Conservation (phyloP, 1,140 invertebrate species). For the Oryzaephilus surinamensis region DNA sequence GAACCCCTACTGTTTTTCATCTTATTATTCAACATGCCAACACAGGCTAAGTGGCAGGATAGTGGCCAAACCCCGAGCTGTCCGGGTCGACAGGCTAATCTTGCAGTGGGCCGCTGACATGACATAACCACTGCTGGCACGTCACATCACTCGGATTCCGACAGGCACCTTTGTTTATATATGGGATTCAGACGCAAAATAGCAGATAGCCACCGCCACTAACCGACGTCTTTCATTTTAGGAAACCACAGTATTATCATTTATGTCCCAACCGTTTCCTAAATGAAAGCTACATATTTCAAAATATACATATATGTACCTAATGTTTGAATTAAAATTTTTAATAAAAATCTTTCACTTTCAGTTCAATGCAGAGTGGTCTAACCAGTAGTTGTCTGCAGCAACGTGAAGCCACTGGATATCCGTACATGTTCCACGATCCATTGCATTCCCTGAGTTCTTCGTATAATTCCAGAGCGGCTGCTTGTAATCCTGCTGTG, state of each 20-base stretch:
- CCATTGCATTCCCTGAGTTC: constrained; percentile 68
- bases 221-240: no score
- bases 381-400: constrained; percentile 80
- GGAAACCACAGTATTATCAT: no score
- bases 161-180: constrained; percentile 20
- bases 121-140: constrained; percentile 23
- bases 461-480: constrained; percentile 53
- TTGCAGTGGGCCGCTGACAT: constrained; percentile 21
- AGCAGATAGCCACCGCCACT: constrained; percentile 11
- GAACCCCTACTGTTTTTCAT: no score
- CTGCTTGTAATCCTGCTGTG: constrained; percentile 51
- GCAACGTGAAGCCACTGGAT: constrained; percentile 64
- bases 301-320: no score
- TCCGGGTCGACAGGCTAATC: constrained; percentile 15
- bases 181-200: constrained; percentile 13
- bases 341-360: constrained; percentile 23
- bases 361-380: constrained; percentile 69
- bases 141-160: constrained; percentile 21
- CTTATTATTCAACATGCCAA: no score
- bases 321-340: no score
- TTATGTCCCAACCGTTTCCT: no score
- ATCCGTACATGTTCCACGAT: constrained; percentile 92
- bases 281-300: no score
- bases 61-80: constrained; percentile 1
- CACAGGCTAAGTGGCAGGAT: constrained; percentile 18